Evolutionary conservation across 2,888 invertebrate species (phyloP).

Genomic region (Gymnoscelis rufifasciata): DNA sequence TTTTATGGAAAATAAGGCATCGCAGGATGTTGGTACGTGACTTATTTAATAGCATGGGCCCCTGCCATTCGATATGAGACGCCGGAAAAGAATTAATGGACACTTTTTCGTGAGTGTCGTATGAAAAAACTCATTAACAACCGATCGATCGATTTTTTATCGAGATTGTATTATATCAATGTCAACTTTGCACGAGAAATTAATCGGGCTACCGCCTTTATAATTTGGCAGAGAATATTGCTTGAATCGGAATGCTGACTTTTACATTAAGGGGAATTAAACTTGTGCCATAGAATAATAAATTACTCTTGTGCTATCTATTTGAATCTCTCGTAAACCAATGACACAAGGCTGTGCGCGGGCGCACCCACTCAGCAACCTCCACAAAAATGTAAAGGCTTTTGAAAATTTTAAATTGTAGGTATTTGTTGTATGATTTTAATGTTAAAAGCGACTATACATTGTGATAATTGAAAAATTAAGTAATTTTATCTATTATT

Average conservation of each 20-base stretch:
- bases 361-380: slow-evolving; percentile 43
- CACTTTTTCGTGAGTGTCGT: slow-evolving; percentile 22
- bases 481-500: too few species aligned
- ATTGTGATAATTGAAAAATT: too few species aligned
- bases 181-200: slow-evolving; percentile 21
- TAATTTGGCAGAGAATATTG: neutral
- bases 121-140: slow-evolving; percentile 25
- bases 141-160: slow-evolving; percentile 23
- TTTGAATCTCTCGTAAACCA: slow-evolving; percentile 10
- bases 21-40: slow-evolving; percentile 68
- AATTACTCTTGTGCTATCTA: too few species aligned
- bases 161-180: slow-evolving; percentile 22
- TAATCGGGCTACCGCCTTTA: slow-evolving; percentile 3
- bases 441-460: too few species aligned
- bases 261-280: too few species aligned
- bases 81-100: slow-evolving; percentile 35
- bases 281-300: too few species aligned
- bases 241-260: too few species aligned
- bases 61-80: slow-evolving; percentile 27
- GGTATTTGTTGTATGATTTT: too few species aligned
- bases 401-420: too few species aligned
- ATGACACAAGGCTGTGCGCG: slow-evolving; percentile 24
- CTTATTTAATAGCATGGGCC: slow-evolving; percentile 49
- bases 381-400: slow-evolving; percentile 15
- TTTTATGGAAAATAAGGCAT: slow-evolving; percentile 46